Evolutionary conservation across 2,113 vertebrate species (phyloP).

Genomic region (Nesogale talazaci): DNA sequence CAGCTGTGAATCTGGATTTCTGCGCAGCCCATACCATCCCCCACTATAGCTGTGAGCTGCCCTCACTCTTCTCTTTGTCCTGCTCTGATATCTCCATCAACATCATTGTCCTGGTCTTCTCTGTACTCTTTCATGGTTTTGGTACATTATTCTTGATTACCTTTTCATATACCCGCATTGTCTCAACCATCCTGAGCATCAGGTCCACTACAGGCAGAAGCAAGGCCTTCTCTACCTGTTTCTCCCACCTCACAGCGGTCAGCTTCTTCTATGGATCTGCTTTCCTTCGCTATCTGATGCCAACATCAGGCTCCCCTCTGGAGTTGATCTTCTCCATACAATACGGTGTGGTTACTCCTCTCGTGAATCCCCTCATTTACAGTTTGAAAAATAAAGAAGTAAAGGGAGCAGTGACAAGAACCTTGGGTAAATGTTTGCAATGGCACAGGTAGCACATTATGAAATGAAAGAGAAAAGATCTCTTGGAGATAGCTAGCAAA

Average conservation of each 20-base stretch:
- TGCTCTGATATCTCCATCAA: not conserved
- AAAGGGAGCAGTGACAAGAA: conserved; percentile 36
- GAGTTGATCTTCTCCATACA: conserved; percentile 41
- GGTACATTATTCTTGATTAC: not conserved
- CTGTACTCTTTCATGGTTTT: not conserved
- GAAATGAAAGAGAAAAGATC: not conserved
- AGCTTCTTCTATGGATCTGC: too few relatives aligned
- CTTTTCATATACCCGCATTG: not conserved
- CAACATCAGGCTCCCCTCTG: conserved; percentile 37
- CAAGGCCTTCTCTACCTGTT: conserved; percentile 39
- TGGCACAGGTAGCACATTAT: not conserved
- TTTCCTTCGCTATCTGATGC: conserved; percentile 36
- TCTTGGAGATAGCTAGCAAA: not conserved
- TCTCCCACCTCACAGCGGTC: too few relatives aligned
- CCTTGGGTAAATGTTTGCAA: not conserved
- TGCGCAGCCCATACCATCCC: conserved; percentile 77
- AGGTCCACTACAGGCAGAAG: conserved; percentile 20
- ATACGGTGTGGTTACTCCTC: conserved; percentile 27
- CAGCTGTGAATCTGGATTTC: conserved; percentile 81
- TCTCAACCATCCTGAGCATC: not conserved
- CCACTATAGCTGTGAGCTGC: conserved; percentile 89
- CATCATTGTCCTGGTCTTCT: not conserved
- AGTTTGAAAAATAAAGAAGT: conserved; percentile 47
- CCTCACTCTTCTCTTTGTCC: conserved; percentile 39
- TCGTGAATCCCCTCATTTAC: conserved; percentile 7